These are phyloP conservation scores for Epizoanthus ramosus DNA, from an alignment of 92 coral and sea anemone genomes.

Conservation along the genomic window DNA sequence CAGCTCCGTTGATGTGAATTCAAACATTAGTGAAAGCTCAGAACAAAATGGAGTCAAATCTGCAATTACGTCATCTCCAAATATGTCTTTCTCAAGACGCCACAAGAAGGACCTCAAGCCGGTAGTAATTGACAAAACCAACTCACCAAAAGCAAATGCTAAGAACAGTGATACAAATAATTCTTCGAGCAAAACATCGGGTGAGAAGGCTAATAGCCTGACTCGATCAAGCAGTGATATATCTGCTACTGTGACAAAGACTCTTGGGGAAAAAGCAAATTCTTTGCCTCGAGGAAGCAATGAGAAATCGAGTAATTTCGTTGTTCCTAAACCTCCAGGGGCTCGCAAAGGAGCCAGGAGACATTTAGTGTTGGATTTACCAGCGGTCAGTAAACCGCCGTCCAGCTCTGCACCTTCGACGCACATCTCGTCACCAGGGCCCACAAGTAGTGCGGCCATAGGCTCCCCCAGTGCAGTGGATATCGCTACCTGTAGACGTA, in stretches of 20 bases:
- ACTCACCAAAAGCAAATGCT: conserved; percentile 17
- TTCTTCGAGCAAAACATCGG: neutral
- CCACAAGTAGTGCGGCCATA: conserved; percentile 37
- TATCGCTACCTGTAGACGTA: conserved; percentile 72
- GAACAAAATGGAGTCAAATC: conserved; percentile 56
- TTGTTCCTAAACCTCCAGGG: conserved; percentile 89
- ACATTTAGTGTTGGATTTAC: conserved; percentile 74
- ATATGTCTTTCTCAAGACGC: conserved; percentile 26
- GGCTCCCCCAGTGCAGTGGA: conserved; percentile 71
- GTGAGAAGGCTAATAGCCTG: conserved; percentile 9
- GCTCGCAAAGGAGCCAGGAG: conserved; percentile 85
- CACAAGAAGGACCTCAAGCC: conserved; percentile 40
- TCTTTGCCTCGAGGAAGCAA: conserved; percentile 24
- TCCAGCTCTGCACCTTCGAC: conserved; percentile 37
- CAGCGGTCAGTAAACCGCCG: conserved; percentile 56
- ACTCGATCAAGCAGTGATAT: conserved; percentile 32
- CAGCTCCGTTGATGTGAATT: conserved; percentile 28
- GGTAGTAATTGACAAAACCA: conserved; percentile 25
- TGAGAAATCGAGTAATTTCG: conserved; percentile 50
- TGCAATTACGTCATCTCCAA: conserved; percentile 8
- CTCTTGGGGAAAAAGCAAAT: conserved; percentile 45
- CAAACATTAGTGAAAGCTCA: conserved; percentile 11
- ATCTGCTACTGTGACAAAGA: conserved; percentile 4
- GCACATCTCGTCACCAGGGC: conserved; percentile 58
- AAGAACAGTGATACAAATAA: conserved; percentile 6